Evolutionary conservation across 2,888 invertebrate species (phyloP).

Genomic region (Macropis europaea): DNA sequence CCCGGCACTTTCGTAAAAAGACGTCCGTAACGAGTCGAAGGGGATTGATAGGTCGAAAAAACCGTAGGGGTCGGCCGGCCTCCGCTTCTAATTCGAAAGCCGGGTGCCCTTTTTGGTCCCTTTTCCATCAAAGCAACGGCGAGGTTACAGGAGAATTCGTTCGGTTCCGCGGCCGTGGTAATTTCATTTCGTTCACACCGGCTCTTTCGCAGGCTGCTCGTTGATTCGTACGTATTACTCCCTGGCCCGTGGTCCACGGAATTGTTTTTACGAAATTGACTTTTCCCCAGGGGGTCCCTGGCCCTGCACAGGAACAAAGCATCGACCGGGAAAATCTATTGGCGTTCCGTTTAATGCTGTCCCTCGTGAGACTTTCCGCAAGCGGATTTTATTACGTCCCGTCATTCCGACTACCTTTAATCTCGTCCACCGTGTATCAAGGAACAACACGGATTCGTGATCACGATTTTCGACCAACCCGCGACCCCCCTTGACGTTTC

Average conservation of each 20-base stretch:
- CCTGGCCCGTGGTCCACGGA: slow-evolving; percentile 62
- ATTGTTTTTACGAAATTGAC: slow-evolving; percentile 75
- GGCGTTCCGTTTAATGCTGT: slow-evolving; percentile 54
- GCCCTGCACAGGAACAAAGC: slow-evolving; percentile 55
- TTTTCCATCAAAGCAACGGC: slow-evolving; percentile 16
- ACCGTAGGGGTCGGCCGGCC: no score
- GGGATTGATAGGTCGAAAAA: slow-evolving; percentile 50
- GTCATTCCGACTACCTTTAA: slow-evolving; percentile 42
- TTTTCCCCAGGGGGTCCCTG: slow-evolving; percentile 62
- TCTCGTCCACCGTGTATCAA: slow-evolving; percentile 31
- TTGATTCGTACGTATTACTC: slow-evolving; percentile 67
- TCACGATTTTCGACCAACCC: slow-evolving; percentile 25
- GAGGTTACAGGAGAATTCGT: slow-evolving; percentile 66
- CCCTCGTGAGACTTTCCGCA: slow-evolving; percentile 38
- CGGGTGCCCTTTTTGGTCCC: slow-evolving; percentile 31
- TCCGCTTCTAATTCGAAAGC: slow-evolving; percentile 35
- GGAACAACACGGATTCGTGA: slow-evolving; percentile 26
- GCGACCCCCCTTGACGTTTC: slow-evolving; percentile 6
- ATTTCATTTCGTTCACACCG: slow-evolving; percentile 71
- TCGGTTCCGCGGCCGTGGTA: slow-evolving; percentile 62
- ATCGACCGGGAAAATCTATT: slow-evolving; percentile 51
- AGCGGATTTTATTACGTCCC: slow-evolving; percentile 51
- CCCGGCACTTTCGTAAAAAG: not conserved
- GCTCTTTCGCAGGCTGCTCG: slow-evolving; percentile 53
- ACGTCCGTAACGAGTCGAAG: not conserved